Conservation (phyloP, 1,140 invertebrate species). For the Elysia chlorotica region DNA sequence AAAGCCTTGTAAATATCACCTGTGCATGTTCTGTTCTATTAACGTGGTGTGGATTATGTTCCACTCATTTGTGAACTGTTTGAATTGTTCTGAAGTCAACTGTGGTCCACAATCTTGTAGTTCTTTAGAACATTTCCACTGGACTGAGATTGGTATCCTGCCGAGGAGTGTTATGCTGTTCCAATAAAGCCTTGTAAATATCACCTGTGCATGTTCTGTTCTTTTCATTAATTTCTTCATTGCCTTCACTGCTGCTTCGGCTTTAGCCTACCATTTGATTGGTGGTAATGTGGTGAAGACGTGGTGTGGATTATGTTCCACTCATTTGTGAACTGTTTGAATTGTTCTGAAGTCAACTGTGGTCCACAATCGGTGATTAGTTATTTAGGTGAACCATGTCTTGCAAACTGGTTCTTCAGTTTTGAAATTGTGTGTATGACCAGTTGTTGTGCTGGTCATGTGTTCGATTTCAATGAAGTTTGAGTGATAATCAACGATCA, state of each 20-base stretch:
- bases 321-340: background rate
- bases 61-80: too few species aligned
- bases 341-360: constrained; percentile 14
- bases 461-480: constrained; percentile 59
- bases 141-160: constrained; percentile 35
- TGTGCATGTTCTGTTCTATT: too few species aligned
- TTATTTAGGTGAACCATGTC: constrained; percentile 30
- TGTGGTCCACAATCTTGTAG: too few species aligned
- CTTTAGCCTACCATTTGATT: constrained; percentile 36
- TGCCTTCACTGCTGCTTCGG: constrained; percentile 36
- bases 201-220: constrained; percentile 18
- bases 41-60: too few species aligned
- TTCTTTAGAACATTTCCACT: constrained; percentile 30
- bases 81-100: too few species aligned
- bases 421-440: constrained; percentile 18
- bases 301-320: constrained; percentile 23
- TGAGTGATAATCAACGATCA: constrained; percentile 32
- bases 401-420: constrained; percentile 35
- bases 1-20: too few species aligned
- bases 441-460: constrained; percentile 22
- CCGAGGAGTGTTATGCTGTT: constrained; percentile 34
- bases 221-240: constrained; percentile 37
- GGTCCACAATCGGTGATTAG: constrained; percentile 34
- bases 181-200: constrained; percentile 29
- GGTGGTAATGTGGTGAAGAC: constrained; percentile 27